A percentile compares a stretch with the other conserved stretches of the same genome.
Conservation (phyloP, 2,113 vertebrate genomes). For the Heterocephalus glaber region DNA sequence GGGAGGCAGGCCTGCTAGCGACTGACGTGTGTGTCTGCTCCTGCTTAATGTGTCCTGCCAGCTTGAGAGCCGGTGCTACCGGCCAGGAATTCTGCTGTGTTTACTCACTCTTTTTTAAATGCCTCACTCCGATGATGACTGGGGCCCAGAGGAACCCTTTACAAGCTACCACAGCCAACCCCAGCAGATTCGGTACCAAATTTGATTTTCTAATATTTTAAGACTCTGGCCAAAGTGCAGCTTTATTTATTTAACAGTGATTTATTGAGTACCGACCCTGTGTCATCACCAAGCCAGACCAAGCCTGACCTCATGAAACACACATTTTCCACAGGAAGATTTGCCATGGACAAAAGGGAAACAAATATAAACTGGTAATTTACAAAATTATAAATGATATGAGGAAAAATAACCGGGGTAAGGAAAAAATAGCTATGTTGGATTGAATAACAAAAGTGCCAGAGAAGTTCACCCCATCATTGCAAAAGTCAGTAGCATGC, state of each 20-base stretch:
- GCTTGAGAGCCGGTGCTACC: accelerated
- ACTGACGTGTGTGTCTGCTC: constrained; percentile 65
- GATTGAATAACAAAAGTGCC: neutral
- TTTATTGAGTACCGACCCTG: neutral
- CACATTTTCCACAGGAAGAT: neutral
- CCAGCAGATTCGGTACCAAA: neutral
- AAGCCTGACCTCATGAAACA: neutral
- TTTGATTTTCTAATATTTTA: constrained; percentile 20
- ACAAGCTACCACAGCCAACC: neutral
- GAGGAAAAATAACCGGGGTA: neutral
- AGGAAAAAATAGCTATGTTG: neutral
- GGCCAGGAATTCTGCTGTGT: constrained; percentile 22
- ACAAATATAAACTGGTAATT: neutral
- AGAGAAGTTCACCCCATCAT: neutral
- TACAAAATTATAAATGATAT: neutral
- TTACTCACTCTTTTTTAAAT: neutral
- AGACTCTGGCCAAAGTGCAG: neutral
- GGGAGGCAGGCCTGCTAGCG: constrained; percentile 69
- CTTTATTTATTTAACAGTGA: neutral
- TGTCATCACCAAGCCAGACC: neutral
- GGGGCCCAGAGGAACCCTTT: constrained; percentile 34
- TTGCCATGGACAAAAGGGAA: neutral
- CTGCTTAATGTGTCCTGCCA: neutral
- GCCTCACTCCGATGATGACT: constrained; percentile 53
- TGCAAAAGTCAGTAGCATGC: neutral